Conservation (phyloP, 2,113 vertebrate genomes). For the Calidris pygmaea region DNA sequence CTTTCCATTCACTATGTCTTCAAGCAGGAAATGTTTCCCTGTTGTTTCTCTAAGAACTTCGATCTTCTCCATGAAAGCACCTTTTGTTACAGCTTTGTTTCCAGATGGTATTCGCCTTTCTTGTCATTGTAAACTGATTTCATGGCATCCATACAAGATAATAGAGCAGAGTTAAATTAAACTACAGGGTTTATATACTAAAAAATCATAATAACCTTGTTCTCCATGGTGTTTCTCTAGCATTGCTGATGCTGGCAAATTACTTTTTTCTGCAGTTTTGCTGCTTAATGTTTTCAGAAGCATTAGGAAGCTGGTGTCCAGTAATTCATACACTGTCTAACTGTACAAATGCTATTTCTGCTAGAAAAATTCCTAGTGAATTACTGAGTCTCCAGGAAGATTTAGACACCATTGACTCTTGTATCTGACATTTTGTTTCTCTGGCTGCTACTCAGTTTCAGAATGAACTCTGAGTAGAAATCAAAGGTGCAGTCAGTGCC, state of each 20-base stretch:
- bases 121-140: background rate
- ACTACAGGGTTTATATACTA: background rate
- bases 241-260: background rate
- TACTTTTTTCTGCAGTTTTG: background rate
- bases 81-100: background rate
- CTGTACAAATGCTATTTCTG: background rate
- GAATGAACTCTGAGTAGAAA: background rate
- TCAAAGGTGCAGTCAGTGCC: background rate
- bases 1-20: background rate
- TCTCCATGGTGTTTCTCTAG: background rate
- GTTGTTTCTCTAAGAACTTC: background rate
- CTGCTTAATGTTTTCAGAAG: background rate
- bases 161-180: background rate
- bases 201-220: background rate
- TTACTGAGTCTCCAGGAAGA: background rate
- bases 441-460: background rate
- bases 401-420: background rate
- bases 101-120: background rate
- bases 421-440: background rate
- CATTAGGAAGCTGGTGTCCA: background rate
- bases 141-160: background rate
- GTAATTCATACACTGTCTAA: background rate
- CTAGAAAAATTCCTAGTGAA: background rate
- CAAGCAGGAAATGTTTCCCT: background rate
- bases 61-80: background rate